phyloP scores from a whole-genome alignment of 2,888 invertebrate species.

The Heliconius ethilla region DNA sequence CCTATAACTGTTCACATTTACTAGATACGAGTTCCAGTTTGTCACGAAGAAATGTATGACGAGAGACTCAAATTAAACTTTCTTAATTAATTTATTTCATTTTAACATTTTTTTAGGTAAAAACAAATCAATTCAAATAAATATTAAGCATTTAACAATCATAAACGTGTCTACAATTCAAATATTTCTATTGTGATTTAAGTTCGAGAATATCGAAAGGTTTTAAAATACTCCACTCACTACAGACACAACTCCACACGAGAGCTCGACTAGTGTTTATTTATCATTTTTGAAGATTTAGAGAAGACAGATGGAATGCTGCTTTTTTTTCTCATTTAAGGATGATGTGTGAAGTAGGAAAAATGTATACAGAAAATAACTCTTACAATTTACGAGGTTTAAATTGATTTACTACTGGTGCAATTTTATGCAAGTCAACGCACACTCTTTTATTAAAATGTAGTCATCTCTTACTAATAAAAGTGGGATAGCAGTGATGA shows the following conservation, averaged over 20 bases:
- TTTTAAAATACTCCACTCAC: conserved; percentile 56
- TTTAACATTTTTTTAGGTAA: too few relatives aligned
- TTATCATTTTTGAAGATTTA: conserved; percentile 80
- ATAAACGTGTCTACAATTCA: neutral
- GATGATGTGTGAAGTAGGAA: conserved; percentile 38
- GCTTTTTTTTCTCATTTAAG: conserved; percentile 67
- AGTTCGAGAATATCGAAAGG: conserved; percentile 53
- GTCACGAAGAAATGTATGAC: neutral
- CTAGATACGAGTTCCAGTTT: neutral
- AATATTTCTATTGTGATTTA: neutral
- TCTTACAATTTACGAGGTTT: neutral
- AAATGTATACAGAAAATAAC: neutral
- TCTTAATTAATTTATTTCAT: neutral
- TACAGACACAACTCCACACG: conserved; percentile 60
- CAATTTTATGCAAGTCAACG: conserved; percentile 28
- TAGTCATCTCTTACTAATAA: conserved; percentile 53
- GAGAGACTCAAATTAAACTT: neutral
- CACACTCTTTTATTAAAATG: neutral
- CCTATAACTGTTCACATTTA: conserved; percentile 36
- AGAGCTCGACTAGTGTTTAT: conserved; percentile 77
- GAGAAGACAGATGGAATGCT: conserved; percentile 79
- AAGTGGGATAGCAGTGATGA: conserved; percentile 67
- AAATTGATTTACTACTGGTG: neutral
- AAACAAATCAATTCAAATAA: neutral
- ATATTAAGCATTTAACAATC: neutral